phyloP scores from a whole-genome alignment of 2,888 invertebrate species.

The Pheosia tremula region DNA sequence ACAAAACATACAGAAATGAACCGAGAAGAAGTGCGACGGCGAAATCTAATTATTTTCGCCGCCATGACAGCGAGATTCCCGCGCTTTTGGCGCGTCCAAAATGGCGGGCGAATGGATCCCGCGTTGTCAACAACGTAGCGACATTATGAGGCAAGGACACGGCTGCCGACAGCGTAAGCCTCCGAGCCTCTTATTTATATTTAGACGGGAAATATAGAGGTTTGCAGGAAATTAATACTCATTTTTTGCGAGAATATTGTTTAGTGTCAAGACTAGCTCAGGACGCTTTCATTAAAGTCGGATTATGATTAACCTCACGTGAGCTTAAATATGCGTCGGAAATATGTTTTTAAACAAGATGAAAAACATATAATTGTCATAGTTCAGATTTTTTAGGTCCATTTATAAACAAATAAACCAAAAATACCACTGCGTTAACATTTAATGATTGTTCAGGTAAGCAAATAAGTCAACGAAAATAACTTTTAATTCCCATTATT shows the following conservation, averaged over 20 bases:
- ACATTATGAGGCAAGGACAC: constrained; percentile 74
- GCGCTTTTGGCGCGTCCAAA: constrained; percentile 68
- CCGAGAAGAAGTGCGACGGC: constrained; percentile 67
- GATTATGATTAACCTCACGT: constrained; percentile 39
- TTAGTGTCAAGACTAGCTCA: constrained; percentile 49
- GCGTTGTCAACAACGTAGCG: constrained; percentile 67
- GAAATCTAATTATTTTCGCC: constrained; percentile 81
- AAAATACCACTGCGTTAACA: no score
- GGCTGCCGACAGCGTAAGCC: constrained; percentile 74
- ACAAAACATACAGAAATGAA: constrained; percentile 80
- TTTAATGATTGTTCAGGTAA: no score
- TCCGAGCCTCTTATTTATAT: constrained; percentile 66
- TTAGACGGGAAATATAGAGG: constrained; percentile 63
- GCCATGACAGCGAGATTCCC: constrained; percentile 76
- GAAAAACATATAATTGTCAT: no score
- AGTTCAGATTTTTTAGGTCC: no score
- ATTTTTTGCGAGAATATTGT: constrained; percentile 51
- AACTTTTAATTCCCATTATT: no score
- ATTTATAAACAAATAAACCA: no score
- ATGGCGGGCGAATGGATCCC: constrained; percentile 61
- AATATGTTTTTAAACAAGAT: neutral
- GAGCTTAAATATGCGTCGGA: neutral
- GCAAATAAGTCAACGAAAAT: no score
- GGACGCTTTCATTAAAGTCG: constrained; percentile 41
- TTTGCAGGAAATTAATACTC: constrained; percentile 58